Percentiles rank a stretch among this genome's conserved stretches.
phyloP scores from a whole-genome alignment of 2,888 invertebrate genomes.

The Dynastes tityus region DNA sequence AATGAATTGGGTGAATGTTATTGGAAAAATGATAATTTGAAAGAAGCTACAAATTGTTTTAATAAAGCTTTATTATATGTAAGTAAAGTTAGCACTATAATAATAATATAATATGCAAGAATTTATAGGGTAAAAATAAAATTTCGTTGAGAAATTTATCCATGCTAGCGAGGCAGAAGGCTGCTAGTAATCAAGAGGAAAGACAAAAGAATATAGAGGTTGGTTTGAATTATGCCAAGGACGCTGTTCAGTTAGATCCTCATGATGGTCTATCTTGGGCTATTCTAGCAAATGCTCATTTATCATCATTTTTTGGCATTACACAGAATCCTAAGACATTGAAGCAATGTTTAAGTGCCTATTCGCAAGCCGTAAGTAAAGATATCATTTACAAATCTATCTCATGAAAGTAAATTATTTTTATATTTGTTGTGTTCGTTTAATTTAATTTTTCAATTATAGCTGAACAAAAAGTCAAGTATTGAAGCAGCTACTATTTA shows the following conservation, averaged over 20 bases:
- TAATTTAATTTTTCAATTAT: too few relatives aligned
- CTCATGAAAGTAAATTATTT: too few relatives aligned
- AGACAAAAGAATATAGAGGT: slow-evolving; percentile 77
- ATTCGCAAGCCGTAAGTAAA: slow-evolving; percentile 81
- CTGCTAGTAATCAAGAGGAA: slow-evolving; percentile 71
- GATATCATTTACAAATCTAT: slow-evolving; percentile 55
- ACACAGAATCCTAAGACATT: slow-evolving; percentile 82
- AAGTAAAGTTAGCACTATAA: slow-evolving; percentile 61
- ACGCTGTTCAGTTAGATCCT: slow-evolving; percentile 85
- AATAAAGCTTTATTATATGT: slow-evolving; percentile 83
- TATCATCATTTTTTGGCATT: slow-evolving; percentile 84
- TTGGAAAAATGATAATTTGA: slow-evolving; percentile 88
- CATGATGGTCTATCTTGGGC: slow-evolving; percentile 89
- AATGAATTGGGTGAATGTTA: slow-evolving; percentile 92
- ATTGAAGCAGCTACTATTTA: too few relatives aligned
- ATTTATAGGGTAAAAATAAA: slow-evolving; percentile 79
- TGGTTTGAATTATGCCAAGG: slow-evolving; percentile 85
- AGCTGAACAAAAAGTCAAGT: too few relatives aligned
- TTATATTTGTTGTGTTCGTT: too few relatives aligned
- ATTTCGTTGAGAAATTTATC: slow-evolving; percentile 85
- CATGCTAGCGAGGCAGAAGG: slow-evolving; percentile 83
- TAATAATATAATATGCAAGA: slow-evolving; percentile 11
- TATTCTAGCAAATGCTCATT: slow-evolving; percentile 88
- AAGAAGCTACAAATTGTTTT: slow-evolving; percentile 88
- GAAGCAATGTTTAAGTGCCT: slow-evolving; percentile 85